phyloP scores from a whole-genome alignment of 2,888 invertebrate species.

The Himalopsyche tibetana region DNA sequence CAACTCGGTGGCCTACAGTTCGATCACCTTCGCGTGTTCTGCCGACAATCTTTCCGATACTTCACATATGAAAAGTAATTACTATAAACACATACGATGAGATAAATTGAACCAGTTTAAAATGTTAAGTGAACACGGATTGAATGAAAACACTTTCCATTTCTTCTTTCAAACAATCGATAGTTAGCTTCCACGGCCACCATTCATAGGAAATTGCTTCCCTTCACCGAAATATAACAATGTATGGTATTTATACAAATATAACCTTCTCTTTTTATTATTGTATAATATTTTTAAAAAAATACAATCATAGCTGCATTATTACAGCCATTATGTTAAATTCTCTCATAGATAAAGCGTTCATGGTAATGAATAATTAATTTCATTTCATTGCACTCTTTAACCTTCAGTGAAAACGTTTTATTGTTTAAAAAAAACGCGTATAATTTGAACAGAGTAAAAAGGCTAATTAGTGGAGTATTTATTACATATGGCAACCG shows the following conservation, averaged over 20 bases:
- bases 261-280: conserved; percentile 37
- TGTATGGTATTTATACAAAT: not conserved
- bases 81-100: not conserved
- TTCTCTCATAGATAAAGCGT: conserved; percentile 35
- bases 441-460: too few relatives aligned
- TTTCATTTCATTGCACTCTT: conserved; percentile 8
- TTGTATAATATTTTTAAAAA: conserved; percentile 10
- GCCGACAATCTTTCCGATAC: conserved; percentile 2
- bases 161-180: conserved; percentile 40
- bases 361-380: not conserved
- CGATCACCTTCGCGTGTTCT: conserved; percentile 16
- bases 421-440: too few relatives aligned
- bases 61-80: not conserved
- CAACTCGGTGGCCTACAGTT: not conserved
- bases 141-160: conserved; percentile 31
- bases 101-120: conserved; percentile 5
- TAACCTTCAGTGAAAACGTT: conserved; percentile 4
- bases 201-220: conserved; percentile 17
- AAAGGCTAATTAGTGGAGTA: too few relatives aligned
- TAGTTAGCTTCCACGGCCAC: conserved; percentile 40
- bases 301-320: conserved; percentile 20
- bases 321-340: conserved; percentile 22
- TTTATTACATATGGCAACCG: too few relatives aligned
- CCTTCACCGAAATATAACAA: conserved; percentile 40
- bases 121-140: conserved; percentile 7